Evolutionary conservation across 92 coral and sea anemone genomes (phyloP).

Genomic region (Zoanthus solanderi): DNA sequence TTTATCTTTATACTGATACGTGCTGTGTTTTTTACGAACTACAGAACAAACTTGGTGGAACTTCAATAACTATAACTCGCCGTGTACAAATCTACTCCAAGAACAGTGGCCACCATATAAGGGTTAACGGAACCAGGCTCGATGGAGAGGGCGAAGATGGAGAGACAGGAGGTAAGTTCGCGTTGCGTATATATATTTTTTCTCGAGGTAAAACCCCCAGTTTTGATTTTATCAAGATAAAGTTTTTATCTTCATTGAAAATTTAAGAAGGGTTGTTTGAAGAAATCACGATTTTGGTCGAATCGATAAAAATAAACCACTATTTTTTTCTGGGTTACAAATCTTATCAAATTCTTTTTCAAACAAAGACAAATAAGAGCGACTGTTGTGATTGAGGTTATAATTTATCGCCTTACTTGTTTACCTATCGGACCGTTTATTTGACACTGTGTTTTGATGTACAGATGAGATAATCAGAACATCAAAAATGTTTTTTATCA

Average conservation of each 20-base stretch:
- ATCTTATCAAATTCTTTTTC: not conserved
- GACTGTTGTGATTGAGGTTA: not conserved
- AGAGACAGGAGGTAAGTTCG: constrained; percentile 19
- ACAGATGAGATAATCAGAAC: not conserved
- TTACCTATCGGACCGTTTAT: not conserved
- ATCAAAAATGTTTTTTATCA: constrained; percentile 6
- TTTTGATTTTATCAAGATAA: not conserved
- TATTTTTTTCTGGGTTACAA: not conserved
- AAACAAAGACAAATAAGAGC: constrained; percentile 4
- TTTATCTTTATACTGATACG: not conserved
- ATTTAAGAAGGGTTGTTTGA: not conserved
- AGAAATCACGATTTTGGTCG: not conserved
- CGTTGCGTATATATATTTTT: not conserved
- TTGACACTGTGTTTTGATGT: not conserved
- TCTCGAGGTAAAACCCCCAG: not conserved
- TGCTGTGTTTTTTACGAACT: not conserved
- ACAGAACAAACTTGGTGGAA: constrained; percentile 23
- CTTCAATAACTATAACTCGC: constrained; percentile 22
- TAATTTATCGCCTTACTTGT: not conserved
- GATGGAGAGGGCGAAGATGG: constrained; percentile 38
- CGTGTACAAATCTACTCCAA: constrained; percentile 38
- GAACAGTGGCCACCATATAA: constrained; percentile 25
- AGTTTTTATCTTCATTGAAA: not conserved
- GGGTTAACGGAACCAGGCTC: constrained; percentile 24
- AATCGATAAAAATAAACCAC: not conserved